Base-by-base conservation (phyloP, 1,140 invertebrate species). In the Pseudomyrmex gracilis region DNA sequence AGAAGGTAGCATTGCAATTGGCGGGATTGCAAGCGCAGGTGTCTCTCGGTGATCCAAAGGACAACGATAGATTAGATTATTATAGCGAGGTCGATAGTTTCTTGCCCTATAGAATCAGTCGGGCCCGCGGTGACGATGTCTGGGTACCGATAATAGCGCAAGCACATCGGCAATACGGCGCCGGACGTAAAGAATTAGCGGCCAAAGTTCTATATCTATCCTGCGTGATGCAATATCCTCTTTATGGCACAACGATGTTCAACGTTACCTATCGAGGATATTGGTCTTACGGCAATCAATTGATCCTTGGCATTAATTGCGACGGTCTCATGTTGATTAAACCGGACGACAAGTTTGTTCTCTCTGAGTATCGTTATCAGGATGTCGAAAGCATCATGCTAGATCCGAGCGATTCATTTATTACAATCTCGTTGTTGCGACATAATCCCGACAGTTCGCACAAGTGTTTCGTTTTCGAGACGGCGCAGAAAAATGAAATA, bases 221-320 rank as follows among this genome's bases (percentile, higher is more conserved):
- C 0, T 99, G 98, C 91, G 98, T 99, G 1, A 99, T 99, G 98
- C 98, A 99, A 93, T 99, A 99, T 93, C 98, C 98, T 0, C 95
- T 99, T 0, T 99, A 99, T 91, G 98, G 98, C 2, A 98, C 98
- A 67, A 98, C 98, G 0, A 96, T 99, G 95, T 99, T 98, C 93
- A 96, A 97, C 51, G 98, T 99, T 45, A 97, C 97, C 0, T 99
- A 99, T 92, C 96, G 98, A 85, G 98, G 98, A 2, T 97, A 98
- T 91, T 98, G 98, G 97, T 97, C 97, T 8, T 98, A 98, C 91
- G 98, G 97, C 87, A 95, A 95, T 85, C 92, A 94, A 22, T 34
- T 94, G 91, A 95, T 98, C 13, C 94, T 99, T 13, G 98, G 98
- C 17, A 96, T 99, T n/a, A 98, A 98, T 90, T 96, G 97, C 89